These are phyloP conservation scores for Bungarus multicinctus DNA, from an alignment of 2,113 vertebrate genomes.

Conservation along the genomic window DNA sequence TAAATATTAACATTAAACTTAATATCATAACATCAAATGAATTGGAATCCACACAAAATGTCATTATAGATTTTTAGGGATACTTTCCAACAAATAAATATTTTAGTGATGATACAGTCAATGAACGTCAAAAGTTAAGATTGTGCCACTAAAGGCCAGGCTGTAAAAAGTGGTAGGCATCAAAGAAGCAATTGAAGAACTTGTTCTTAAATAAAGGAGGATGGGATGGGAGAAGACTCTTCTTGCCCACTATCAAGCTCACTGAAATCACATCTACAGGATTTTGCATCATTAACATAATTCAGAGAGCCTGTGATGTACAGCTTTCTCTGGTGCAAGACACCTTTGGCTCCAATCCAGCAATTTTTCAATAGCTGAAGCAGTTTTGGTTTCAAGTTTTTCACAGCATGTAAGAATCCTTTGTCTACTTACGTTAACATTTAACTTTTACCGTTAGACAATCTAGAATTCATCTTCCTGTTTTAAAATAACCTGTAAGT, in stretches of 20 bases:
- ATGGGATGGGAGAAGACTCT: not conserved
- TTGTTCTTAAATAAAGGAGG: not conserved
- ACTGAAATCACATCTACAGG: not conserved
- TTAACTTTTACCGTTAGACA: not conserved
- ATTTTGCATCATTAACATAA: not conserved
- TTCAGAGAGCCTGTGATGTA: not conserved
- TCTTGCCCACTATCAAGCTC: not conserved
- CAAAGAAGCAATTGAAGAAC: not conserved
- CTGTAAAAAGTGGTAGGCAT: not conserved
- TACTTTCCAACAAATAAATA: rapidly evolving
- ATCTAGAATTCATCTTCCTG: not conserved
- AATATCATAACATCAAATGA: not conserved
- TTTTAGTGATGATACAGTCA: not conserved
- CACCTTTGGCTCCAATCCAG: not conserved
- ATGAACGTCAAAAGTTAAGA: not conserved
- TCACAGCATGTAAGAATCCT: not conserved
- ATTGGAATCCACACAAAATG: not conserved
- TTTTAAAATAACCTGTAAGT: not conserved
- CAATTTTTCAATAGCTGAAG: not conserved
- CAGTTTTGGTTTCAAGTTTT: constrained; percentile 6
- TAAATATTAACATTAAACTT: not conserved
- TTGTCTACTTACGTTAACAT: constrained; percentile 6
- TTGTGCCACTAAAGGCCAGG: not conserved
- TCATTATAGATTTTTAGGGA: not conserved
- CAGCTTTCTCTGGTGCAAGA: not conserved